A percentile compares a stretch with the other conserved stretches of the same genome.
These are phyloP conservation scores for Pollenia amentaria DNA, from an alignment of 2,888 invertebrate genomes.

Conservation along the genomic window DNA sequence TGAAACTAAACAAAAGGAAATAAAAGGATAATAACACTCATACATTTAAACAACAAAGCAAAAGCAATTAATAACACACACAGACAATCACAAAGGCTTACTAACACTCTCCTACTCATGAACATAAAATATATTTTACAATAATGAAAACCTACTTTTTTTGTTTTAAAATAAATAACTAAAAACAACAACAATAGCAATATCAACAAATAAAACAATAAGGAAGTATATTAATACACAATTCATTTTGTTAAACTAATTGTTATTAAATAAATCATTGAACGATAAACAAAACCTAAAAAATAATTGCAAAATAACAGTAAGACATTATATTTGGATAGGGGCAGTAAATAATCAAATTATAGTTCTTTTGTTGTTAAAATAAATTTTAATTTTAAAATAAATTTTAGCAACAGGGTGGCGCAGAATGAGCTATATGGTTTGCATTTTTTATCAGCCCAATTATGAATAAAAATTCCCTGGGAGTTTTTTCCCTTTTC, in stretches of 20 bases:
- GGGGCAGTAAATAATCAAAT: too few relatives aligned
- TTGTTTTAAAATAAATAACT: not conserved
- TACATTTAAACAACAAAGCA: not conserved
- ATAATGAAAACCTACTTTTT: not conserved
- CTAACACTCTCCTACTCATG: not conserved
- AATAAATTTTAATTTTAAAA: too few relatives aligned
- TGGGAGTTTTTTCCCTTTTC: too few relatives aligned
- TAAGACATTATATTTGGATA: too few relatives aligned
- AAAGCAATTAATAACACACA: slow-evolving; percentile 6
- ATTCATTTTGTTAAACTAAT: slow-evolving; percentile 54
- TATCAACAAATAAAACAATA: slow-evolving; percentile 20
- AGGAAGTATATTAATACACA: slow-evolving; percentile 57
- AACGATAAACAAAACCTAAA: not conserved
- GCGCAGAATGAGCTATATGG: too few relatives aligned
- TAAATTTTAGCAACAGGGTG: too few relatives aligned
- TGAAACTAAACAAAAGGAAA: slow-evolving; percentile 17
- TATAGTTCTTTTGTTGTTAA: too few relatives aligned
- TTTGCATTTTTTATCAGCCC: too few relatives aligned
- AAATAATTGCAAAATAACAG: not conserved
- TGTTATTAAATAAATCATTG: slow-evolving; percentile 53
- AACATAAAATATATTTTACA: not conserved
- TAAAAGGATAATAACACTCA: not conserved
- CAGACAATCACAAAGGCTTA: not conserved
- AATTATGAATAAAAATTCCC: too few relatives aligned
- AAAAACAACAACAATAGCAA: slow-evolving; percentile 15